Percentiles rank a stretch among this genome's conserved stretches.
These are phyloP conservation scores for Harpegnathos saltator DNA, from an alignment of 1,140 invertebrate species.

Conservation along the genomic window DNA sequence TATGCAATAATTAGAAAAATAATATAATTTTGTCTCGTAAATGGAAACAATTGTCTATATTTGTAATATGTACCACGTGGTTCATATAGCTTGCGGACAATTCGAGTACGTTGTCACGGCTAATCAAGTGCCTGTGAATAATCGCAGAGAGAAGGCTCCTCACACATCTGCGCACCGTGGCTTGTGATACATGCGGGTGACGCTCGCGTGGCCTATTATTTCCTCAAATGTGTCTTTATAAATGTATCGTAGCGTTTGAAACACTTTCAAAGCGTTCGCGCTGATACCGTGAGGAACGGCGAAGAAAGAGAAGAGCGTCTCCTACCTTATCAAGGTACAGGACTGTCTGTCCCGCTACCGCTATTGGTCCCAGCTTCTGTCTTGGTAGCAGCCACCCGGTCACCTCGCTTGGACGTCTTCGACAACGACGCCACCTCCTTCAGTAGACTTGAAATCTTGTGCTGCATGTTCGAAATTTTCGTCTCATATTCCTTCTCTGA, in stretches of 20 bases:
- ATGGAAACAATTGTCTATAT: slow-evolving; percentile 80
- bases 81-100: slow-evolving; percentile 75
- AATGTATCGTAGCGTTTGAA: no score
- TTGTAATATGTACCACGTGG: slow-evolving; percentile 70
- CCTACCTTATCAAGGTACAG: slow-evolving; percentile 86
- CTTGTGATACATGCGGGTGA: no score
- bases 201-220: no score
- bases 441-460: slow-evolving; percentile 91
- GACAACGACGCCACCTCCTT: slow-evolving; percentile 94
- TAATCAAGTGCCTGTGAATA: slow-evolving; percentile 79
- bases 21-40: slow-evolving; percentile 82
- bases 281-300: slow-evolving; percentile 19
- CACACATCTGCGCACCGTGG: background rate
- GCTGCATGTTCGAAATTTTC: slow-evolving; percentile 92
- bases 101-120: slow-evolving; percentile 80
- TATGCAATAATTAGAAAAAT: slow-evolving; percentile 85
- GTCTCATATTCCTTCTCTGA: slow-evolving; percentile 93
- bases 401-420: slow-evolving; percentile 91
- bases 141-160: slow-evolving; percentile 48
- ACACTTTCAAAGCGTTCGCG: no score
- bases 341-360: slow-evolving; percentile 92
- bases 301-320: slow-evolving; percentile 52
- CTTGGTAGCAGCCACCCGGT: slow-evolving; percentile 84
- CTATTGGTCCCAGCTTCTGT: slow-evolving; percentile 88
- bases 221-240: no score